Evolutionary conservation across 1,140 invertebrate genomes (phyloP).

Genomic region (Heterodera schachtii): DNA sequence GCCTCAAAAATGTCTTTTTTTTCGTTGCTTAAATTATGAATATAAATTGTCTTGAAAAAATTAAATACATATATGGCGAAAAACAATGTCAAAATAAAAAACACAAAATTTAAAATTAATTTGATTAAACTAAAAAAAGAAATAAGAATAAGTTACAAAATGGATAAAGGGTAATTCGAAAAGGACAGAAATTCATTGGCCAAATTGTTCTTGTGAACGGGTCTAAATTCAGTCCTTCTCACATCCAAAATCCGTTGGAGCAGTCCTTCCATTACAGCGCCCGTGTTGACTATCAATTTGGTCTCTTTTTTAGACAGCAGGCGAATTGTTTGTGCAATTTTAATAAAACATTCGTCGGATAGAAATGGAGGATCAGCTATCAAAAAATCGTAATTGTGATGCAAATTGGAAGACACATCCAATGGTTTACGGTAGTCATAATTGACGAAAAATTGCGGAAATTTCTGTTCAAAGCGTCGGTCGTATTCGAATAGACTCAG

Average conservation of each 20-base stretch:
- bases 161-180: slow-evolving; percentile 73
- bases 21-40: slow-evolving; percentile 9
- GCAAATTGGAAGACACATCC: slow-evolving; percentile 72
- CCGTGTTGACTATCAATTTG: slow-evolving; percentile 85
- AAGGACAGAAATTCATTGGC: slow-evolving; percentile 89
- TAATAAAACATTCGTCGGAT: slow-evolving; percentile 85
- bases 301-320: slow-evolving; percentile 73
- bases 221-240: slow-evolving; percentile 74
- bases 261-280: slow-evolving; percentile 77
- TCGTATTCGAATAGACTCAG: slow-evolving; percentile 75
- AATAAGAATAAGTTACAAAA: not conserved
- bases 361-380: slow-evolving; percentile 91
- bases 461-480: slow-evolving; percentile 76
- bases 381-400: slow-evolving; percentile 78
- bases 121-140: too few relatives aligned
- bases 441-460: slow-evolving; percentile 78
- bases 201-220: slow-evolving; percentile 82
- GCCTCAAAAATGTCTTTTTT: not conserved
- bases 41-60: not conserved
- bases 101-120: not conserved
- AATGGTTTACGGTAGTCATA: slow-evolving; percentile 86
- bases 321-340: slow-evolving; percentile 78
- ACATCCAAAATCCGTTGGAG: slow-evolving; percentile 68
- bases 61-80: not conserved
- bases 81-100: not conserved